Conservation (phyloP, 2,888 invertebrate genomes). For the Hyposoter dolosus region DNA sequence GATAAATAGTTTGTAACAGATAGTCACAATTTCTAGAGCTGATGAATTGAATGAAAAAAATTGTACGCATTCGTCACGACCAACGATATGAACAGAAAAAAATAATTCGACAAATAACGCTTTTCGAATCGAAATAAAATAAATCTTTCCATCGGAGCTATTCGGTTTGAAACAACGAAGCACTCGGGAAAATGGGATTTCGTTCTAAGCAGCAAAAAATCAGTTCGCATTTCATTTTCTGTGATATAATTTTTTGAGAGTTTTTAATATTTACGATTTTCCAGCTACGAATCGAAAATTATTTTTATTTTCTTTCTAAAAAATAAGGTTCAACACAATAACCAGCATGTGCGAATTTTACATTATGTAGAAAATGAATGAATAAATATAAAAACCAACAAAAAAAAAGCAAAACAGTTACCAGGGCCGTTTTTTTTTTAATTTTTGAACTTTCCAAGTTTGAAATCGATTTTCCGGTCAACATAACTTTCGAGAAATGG, state of each 20-base stretch:
- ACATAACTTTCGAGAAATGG: too few species aligned
- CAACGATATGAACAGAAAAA: neutral
- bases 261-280: neutral
- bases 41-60: neutral
- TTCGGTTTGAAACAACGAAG: neutral
- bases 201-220: neutral
- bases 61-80: neutral
- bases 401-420: too few species aligned
- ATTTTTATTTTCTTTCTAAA: neutral
- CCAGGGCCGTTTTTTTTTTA: too few species aligned
- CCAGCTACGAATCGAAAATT: neutral
- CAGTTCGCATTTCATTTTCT: neutral
- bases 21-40: neutral
- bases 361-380: neutral
- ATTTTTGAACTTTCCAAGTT: too few species aligned
- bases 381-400: neutral
- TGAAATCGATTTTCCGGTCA: too few species aligned
- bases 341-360: neutral
- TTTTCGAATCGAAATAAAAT: neutral
- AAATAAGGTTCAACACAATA: neutral
- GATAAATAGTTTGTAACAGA: neutral
- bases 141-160: neutral
- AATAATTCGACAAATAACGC: neutral
- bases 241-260: neutral
- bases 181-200: neutral